A percentile compares a stretch with the other conserved stretches of the same genome.
Conservation (phyloP, 2,888 invertebrate genomes). For the Drosophila stalkeri region DNA sequence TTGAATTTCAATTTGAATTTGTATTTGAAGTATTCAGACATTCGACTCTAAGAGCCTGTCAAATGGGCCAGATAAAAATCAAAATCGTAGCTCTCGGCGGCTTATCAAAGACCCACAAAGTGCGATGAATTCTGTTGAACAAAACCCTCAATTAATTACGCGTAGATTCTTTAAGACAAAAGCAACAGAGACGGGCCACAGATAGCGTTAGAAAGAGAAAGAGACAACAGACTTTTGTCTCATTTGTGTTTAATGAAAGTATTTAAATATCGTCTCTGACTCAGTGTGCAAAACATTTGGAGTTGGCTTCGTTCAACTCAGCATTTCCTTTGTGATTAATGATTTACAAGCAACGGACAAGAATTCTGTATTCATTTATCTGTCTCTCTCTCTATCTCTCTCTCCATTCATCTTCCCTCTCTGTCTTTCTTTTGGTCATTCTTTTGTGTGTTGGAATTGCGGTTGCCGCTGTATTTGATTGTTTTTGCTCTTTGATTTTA, state of each 20-base stretch:
- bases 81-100: constrained; percentile 7
- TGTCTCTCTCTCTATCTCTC: neutral
- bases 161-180: constrained; percentile 13
- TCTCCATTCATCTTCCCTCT: neutral
- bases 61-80: constrained; percentile 5
- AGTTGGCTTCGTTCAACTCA: constrained; percentile 3
- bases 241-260: constrained; percentile 60
- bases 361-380: constrained; percentile 21
- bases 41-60: constrained; percentile 23
- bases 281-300: constrained; percentile 21
- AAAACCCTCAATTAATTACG: constrained; percentile 47
- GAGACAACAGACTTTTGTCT: constrained; percentile 18
- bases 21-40: constrained; percentile 1
- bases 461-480: constrained; percentile 15
- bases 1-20: constrained; percentile 14
- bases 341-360: constrained; percentile 62
- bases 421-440: constrained; percentile 41
- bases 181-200: neutral
- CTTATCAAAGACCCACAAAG: constrained; percentile 18
- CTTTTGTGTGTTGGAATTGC: constrained; percentile 42
- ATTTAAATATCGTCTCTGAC: constrained; percentile 42
- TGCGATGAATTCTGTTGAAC: constrained; percentile 19
- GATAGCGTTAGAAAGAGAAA: constrained; percentile 3
- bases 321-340: constrained; percentile 67
- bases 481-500: constrained; percentile 53